Conservation (phyloP, 2,888 invertebrate genomes). For the Sericinus montela region DNA sequence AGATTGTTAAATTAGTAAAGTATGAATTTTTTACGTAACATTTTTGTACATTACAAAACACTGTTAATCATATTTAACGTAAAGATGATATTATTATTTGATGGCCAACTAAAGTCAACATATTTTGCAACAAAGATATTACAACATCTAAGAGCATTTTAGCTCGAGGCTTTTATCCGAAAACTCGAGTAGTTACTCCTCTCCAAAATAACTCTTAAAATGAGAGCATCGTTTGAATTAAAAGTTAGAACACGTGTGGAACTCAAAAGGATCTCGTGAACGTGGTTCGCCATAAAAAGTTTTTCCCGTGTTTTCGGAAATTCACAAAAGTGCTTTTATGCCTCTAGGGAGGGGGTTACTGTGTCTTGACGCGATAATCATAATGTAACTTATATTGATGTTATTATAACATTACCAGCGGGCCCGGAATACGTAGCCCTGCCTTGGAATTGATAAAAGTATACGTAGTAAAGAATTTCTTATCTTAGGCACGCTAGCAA, state of each 20-base stretch:
- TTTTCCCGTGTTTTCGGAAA: conserved; percentile 15
- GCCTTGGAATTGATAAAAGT: too few species aligned
- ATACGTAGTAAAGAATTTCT: too few species aligned
- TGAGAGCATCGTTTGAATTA: conserved; percentile 19
- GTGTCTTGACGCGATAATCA: too few species aligned
- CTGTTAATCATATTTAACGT: not conserved
- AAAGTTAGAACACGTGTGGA: conserved; percentile 21
- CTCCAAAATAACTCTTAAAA: conserved; percentile 9
- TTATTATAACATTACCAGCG: too few species aligned
- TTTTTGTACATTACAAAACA: too few species aligned
- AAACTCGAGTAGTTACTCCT: conserved; percentile 14
- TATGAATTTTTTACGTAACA: too few species aligned
- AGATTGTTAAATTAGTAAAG: too few species aligned
- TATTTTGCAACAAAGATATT: conserved; percentile 5
- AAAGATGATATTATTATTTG: conserved; percentile 1
- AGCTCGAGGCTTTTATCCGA: conserved; percentile 6
- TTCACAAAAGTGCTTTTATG: conserved; percentile 11
- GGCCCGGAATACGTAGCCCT: too few species aligned
- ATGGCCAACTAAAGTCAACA: not conserved
- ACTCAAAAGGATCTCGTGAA: conserved; percentile 14
- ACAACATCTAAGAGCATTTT: conserved; percentile 6
- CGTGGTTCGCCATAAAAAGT: conserved; percentile 19
- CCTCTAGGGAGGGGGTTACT: not conserved
- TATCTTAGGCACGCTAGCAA: too few species aligned
- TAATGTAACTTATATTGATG: too few species aligned